Base-by-base conservation (phyloP, 2,113 vertebrate genomes). In the Strigops habroptila region DNA sequence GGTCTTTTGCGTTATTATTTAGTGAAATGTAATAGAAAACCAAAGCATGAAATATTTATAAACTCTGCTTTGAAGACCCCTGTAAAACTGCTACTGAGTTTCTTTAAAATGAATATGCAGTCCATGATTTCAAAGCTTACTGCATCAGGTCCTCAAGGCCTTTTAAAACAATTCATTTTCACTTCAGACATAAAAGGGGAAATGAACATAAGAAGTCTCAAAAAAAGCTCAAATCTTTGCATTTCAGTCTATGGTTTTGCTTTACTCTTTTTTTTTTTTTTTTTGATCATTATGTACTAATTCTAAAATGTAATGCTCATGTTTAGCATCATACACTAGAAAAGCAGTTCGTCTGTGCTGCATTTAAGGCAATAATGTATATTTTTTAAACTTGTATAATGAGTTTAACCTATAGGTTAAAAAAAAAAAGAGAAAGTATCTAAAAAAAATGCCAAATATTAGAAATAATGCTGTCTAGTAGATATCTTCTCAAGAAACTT, bases 11-110 rank as follows among this genome's bases (percentile, higher is more conserved):
- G 82, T 79, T 82, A 79, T 82, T 95, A 95, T 93, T 94, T 95
- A 85, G 84, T 81, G 79, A 95, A 94, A 94, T 88, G 57, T 80
- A 94, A 94, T 71, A 87, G 94, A 97, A 97, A 96, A 96, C 41
- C 84, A 82, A 96, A 90, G 62, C 93, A 97, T 95, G 73, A 95
- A 97, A 97, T 94, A 98, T 97, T 97, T 96, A 97, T 97, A 97
- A 97, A 97, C 73, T 93, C 77, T 93, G 53, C 90, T 97, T 96
- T 96, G 96, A 98, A 96, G 95, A 96, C 86, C 85, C 70, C 95
- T 91, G 94, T 74, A 86, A 94, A 93, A 81, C 48, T 88, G 87
- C 82, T 68, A 60, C 91, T 77, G 92, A 96, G 44, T 93, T 86
- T 88, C 93, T 97, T 96, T 97, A 95, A 95, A 91, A 97, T 96